Evolutionary conservation across 2,797 vertebrate genomes (phyloP).

Genomic region (Cuniculus paca): DNA sequence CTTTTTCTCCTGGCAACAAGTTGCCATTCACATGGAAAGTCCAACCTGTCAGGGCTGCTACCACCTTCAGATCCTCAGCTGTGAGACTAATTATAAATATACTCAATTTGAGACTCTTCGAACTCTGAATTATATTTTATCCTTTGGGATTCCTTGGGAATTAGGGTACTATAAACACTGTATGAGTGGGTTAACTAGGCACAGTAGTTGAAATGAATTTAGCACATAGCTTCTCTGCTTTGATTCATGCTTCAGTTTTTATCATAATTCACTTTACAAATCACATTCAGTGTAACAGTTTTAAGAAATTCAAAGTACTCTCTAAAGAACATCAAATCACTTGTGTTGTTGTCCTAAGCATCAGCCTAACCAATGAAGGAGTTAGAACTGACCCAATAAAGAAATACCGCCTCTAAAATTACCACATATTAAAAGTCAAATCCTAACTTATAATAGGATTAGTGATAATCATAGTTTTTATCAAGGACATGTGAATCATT

Average conservation of each 20-base stretch:
- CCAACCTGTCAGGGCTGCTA: neutral
- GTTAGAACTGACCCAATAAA: neutral
- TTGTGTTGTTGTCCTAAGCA: neutral
- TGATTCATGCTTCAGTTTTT: too few relatives aligned
- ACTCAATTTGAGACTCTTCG: neutral
- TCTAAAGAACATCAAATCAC: neutral
- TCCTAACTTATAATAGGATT: neutral
- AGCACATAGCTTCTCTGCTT: neutral
- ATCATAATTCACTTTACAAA: neutral
- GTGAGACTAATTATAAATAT: neutral
- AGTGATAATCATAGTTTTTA: neutral
- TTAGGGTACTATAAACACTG: neutral
- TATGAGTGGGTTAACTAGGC: neutral
- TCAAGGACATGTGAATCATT: neutral
- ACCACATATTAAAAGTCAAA: neutral
- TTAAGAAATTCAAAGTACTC: neutral
- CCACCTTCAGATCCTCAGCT: neutral
- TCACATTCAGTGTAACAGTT: neutral
- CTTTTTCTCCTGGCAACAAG: neutral
- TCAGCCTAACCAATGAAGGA: neutral
- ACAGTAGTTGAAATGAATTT: neutral
- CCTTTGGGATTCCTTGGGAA: neutral
- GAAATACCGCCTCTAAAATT: neutral
- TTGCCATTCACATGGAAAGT: neutral
- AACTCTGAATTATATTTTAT: neutral